Evolutionary conservation across 2,888 invertebrate species (phyloP), one percentile per base, ranked within the genome.

Genomic region (Mongoloraphidia duomilia): DNA sequence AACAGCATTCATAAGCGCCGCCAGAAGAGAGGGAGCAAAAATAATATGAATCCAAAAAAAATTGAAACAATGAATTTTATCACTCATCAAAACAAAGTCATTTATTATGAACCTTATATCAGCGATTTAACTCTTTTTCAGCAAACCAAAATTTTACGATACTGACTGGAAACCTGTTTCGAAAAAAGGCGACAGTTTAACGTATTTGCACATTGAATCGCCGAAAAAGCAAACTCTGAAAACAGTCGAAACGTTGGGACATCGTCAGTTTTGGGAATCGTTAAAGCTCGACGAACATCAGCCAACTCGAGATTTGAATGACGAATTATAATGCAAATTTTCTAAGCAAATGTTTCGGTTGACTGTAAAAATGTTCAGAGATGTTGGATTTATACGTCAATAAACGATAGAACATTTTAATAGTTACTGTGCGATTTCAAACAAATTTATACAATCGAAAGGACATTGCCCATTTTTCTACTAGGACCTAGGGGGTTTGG

Each of bases 201-300:
- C 66, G 50, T 77, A 74, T 60, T 55, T 78, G 49, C 68, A 73
- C 37, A 73, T 78, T 44, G 58, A 61, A 8, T 68, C 68, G 0
- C 72, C 76, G 0, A 64, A 63, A 11, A 60, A 67, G 34, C 56
- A 59, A 34, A 58, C 63, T 33, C 72, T 77, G 69, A 68, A 67
- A 41, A 57, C 62, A 6, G 64, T 62, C 49, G 56, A 61, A 0
- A 72, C 77, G 58, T 69, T 77, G 52, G 76, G 75, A 0, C 65
- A 74, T 9, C 67, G 65, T 40, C 57, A 68, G 13, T 76, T 79
- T 62, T 79, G 79, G 79, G 69, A 72, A 55, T 68, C 66, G 10
- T 66, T 77, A 0, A 68, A 72, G 0, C 72, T 79, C 42, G 58
- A 69, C 9, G 77, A 79, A 58, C 75, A 76, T 56, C 70, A 71